Evolutionary conservation across 2,797 vertebrate genomes (phyloP).

Genomic region (Tamandua tetradactyla): DNA sequence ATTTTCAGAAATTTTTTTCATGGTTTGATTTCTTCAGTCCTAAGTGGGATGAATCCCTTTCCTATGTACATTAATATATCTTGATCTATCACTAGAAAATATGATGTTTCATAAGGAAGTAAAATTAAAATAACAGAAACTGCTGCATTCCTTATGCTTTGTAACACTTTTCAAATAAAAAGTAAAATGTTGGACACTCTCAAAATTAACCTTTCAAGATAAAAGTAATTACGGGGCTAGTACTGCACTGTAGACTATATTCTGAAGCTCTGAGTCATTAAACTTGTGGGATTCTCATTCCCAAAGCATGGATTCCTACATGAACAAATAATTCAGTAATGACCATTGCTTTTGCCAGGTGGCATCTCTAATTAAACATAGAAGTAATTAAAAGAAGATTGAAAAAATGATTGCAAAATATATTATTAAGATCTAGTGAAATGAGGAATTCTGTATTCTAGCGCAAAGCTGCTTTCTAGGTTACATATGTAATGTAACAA

Average conservation of each 20-base stretch:
- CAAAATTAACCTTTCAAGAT: background rate
- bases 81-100: background rate
- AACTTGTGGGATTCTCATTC: background rate
- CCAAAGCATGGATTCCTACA: background rate
- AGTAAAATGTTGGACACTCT: background rate
- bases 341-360: background rate
- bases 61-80: background rate
- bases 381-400: background rate
- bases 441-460: background rate
- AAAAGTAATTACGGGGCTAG: background rate
- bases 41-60: background rate
- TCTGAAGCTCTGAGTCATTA: background rate
- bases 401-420: background rate
- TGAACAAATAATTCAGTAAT: background rate
- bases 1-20: background rate
- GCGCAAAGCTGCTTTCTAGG: background rate
- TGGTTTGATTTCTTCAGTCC: background rate
- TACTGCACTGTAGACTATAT: background rate
- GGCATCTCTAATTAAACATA: background rate
- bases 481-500: background rate
- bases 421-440: background rate
- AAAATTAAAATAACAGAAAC: background rate
- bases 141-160: background rate
- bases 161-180: background rate
- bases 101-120: background rate